phyloP scores from a whole-genome alignment of 2,113 vertebrate species.

The Pithys albifrons region DNA sequence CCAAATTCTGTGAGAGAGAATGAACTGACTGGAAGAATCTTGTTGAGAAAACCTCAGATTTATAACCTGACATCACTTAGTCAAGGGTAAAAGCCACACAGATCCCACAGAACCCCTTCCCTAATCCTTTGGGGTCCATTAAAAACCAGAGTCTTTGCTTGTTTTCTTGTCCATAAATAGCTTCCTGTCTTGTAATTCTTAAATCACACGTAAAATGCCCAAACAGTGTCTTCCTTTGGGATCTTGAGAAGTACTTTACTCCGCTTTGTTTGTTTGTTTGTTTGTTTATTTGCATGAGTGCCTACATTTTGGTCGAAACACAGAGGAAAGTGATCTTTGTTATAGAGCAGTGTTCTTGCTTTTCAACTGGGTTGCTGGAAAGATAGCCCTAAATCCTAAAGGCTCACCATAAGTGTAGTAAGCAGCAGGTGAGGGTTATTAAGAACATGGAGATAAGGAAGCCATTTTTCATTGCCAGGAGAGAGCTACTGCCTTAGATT shows the following conservation, averaged over 20 bases:
- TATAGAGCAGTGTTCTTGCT: neutral
- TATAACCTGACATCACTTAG: neutral
- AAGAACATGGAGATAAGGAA: neutral
- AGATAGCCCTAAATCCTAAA: neutral
- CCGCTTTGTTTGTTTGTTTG: neutral
- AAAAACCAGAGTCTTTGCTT: neutral
- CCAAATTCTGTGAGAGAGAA: neutral
- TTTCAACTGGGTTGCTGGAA: neutral
- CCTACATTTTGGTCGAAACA: neutral
- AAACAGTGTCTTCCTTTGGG: neutral
- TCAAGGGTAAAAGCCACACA: neutral
- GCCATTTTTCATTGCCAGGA: neutral
- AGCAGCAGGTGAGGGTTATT: neutral
- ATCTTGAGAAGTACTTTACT: neutral
- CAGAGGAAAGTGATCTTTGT: neutral
- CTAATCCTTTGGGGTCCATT: neutral
- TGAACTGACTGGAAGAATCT: neutral
- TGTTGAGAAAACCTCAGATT: neutral
- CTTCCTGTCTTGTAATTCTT: neutral
- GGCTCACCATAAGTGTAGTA: rapidly evolving
- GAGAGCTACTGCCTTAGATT: neutral
- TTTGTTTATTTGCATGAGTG: neutral
- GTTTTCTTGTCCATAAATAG: neutral
- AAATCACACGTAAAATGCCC: neutral
- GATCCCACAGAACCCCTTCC: neutral